Evolutionary conservation across 2,113 vertebrate species (phyloP).

Genomic region (Thymallus thymallus): DNA sequence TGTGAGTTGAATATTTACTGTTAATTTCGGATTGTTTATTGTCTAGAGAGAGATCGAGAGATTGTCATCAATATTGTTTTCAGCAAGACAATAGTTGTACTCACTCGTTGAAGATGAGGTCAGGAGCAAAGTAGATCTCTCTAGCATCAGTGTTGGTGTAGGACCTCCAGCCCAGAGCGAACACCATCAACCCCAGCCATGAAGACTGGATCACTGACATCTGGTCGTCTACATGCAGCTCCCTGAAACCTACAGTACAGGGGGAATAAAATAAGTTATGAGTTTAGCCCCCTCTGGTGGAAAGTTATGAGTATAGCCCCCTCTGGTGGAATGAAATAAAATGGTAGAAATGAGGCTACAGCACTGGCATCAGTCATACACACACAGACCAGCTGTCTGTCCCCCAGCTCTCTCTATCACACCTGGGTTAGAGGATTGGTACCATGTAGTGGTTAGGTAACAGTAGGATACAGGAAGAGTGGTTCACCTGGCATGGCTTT

Average conservation of each 20-base stretch:
- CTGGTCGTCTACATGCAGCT: conserved; percentile 92
- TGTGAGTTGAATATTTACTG: no score
- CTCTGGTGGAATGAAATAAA: conserved; percentile 48
- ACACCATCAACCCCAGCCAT: conserved; percentile 98
- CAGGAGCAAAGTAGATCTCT: conserved; percentile 95
- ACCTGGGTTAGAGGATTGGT: background rate
- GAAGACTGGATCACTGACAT: conserved; percentile 96
- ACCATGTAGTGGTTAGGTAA: no score
- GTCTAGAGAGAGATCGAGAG: conserved; percentile 19
- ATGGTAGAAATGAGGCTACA: background rate
- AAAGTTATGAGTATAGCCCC: conserved; percentile 42
- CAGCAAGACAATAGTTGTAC: conserved; percentile 48
- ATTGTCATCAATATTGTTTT: no score
- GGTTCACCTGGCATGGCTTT: conserved; percentile 92
- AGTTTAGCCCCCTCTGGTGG: conserved; percentile 61
- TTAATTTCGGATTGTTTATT: no score
- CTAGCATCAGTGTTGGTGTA: conserved; percentile 90
- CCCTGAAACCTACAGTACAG: conserved; percentile 82
- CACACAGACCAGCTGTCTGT: no score
- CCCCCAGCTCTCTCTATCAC: background rate
- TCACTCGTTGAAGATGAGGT: conserved; percentile 97
- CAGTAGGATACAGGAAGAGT: background rate
- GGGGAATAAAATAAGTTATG: conserved; percentile 7
- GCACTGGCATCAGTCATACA: no score
- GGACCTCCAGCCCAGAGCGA: conserved; percentile 93